Base-by-base conservation (phyloP, 2,113 vertebrate species). In the Polypterus bichir region DNA sequence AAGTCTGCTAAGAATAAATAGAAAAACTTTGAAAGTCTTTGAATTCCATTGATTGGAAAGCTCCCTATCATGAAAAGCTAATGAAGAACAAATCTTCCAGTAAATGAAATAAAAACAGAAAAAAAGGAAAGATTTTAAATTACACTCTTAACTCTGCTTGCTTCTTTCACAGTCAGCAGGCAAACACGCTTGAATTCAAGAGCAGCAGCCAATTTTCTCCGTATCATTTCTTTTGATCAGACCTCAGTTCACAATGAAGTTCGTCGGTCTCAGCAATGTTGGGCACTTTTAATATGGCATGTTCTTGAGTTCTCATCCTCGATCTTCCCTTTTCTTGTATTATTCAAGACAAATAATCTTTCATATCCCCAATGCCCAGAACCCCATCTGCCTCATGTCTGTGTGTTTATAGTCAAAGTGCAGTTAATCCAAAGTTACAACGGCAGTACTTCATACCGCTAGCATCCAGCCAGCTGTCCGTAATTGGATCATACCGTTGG, bases 371-470 rank as follows among this genome's bases (percentile, higher is more conserved):
- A 27, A 27, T 27, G 27, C 27, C 27, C 27, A 27, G 27, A 27
- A 27, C 27, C 27, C 27, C 27, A 27, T 27, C 27, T 27, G 27
- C 27, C 27, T 27, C 27, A 27, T 27, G 27, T 27, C 27, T 27
- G 27, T 27, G 27, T 27, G 27, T 74, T 76, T 76, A 72, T 67
- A 71, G 76, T 98, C 92, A 98, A 77, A 98, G 93, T 0, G 96
- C 93, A 9, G 94, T 91, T 58, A 99, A 79, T 66, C 96, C 96
- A 74, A 98, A 98, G 71, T 99, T 99, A 86, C 96, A 98, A 5
- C 96, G 93, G 64, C 94, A 97, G 74, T 92, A 92, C 81, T 90
- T 86, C 96, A 97, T 97, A 49, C 93, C 93, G 1, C 91, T 92
- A 0, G 90, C 92, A 85, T 99, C 94, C 83, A 89, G 86, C 96